These are phyloP conservation scores for Aulostomus chinensis DNA, from an alignment of 2,797 vertebrate genomes.

Conservation along the genomic window DNA sequence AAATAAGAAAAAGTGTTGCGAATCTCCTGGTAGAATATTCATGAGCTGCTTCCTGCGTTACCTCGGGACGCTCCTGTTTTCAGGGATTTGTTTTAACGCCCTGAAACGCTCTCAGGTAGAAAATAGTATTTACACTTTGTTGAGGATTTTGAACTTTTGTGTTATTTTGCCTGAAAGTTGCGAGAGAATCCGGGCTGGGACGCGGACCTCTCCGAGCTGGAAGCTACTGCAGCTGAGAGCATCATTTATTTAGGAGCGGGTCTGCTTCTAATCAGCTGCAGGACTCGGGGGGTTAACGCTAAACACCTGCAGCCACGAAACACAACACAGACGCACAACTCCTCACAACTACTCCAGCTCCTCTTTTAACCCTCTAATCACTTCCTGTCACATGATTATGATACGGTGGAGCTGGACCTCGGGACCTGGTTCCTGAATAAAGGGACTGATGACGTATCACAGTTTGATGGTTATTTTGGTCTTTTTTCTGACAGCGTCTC, in stretches of 20 bases:
- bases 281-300: slow-evolving; percentile 28
- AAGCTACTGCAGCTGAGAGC: slow-evolving; percentile 26
- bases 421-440: no score
- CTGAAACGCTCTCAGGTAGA: slow-evolving; percentile 51
- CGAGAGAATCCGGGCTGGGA: slow-evolving; percentile 33
- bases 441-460: no score
- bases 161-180: slow-evolving; percentile 52
- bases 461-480: no score
- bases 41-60: slow-evolving; percentile 63
- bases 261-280: slow-evolving; percentile 43
- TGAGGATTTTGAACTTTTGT: slow-evolving; percentile 31
- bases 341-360: no score
- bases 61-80: slow-evolving; percentile 57
- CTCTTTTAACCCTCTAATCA: no score
- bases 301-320: slow-evolving; percentile 36
- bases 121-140: slow-evolving; percentile 48
- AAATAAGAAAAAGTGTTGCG: slow-evolving; percentile 59
- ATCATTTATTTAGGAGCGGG: slow-evolving; percentile 61
- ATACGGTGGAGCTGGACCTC: no score
- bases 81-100: slow-evolving; percentile 50
- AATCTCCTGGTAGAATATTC: slow-evolving; percentile 65
- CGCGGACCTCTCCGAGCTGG: slow-evolving; percentile 49
- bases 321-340: background rate
- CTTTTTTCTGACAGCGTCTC: no score
- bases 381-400: no score